Evolutionary conservation across 2,888 invertebrate genomes (phyloP).

Genomic region (Ptychoptera albimana): DNA sequence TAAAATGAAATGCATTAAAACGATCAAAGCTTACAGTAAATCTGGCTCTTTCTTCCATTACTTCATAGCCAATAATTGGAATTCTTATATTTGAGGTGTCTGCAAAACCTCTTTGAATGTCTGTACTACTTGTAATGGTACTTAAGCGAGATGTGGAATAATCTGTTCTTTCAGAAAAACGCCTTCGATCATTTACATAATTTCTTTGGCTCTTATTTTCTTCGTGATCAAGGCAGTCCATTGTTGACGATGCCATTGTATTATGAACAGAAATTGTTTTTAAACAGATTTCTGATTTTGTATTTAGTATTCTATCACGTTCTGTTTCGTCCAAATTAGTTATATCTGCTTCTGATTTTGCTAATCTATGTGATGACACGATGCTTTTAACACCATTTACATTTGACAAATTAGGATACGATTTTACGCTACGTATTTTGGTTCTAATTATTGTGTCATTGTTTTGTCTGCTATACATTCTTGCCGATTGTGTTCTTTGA

Average conservation of each 20-base stretch:
- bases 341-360: conserved; percentile 4
- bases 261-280: conserved; percentile 25
- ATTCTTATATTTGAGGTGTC: conserved; percentile 26
- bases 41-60: conserved; percentile 77
- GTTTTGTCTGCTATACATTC: not conserved
- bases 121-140: no score
- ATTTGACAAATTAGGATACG: not conserved
- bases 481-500: no score
- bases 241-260: conserved; percentile 4
- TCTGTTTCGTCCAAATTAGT: no score
- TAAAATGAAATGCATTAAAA: not conserved
- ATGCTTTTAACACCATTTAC: not conserved
- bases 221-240: no score
- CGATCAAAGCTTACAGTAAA: conserved; percentile 53
- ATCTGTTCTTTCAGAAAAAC: no score
- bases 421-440: not conserved
- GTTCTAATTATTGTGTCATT: not conserved
- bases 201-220: no score
- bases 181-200: no score
- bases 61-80: conserved; percentile 75
- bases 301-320: no score
- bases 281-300: conserved; percentile 28
- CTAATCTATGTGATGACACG: not conserved
- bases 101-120: no score
- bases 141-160: no score